Base-by-base conservation (phyloP, 2,113 vertebrate species). In the Ibidorhyncha struthersii region DNA sequence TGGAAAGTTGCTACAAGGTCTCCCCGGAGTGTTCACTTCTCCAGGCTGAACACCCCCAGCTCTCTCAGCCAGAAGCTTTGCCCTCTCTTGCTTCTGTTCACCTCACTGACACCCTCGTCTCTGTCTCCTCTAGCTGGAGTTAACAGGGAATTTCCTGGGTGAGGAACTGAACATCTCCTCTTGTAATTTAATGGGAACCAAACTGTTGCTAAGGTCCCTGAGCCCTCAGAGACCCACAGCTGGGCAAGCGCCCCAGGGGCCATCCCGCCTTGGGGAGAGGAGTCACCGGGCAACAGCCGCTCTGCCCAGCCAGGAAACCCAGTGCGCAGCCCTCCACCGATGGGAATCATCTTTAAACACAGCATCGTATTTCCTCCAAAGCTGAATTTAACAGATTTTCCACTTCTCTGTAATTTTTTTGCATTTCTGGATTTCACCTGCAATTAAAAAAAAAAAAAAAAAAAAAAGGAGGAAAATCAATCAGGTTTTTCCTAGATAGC, bases 141-240 rank as follows among this genome's bases (percentile, higher is more conserved):
- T 41, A 58, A 1, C 13, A 1, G 69, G 59, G 59, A 43, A 18
- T 41, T 38, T 8, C 30, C 47, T 12, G 23, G 36, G 15, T 9
- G 38, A 50, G n/a, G 43, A n/a, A 11, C 2, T 4, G 14, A 7
- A 0, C 22, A 2, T 16, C 7, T 2, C 6, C 13, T 9, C 6
- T 3, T 1, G 8, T 1, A 45, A 7, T 52, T 58, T 7, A 19
- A n/a, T 2, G 7, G 30, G 10, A 21, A 38, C 19, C 15, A 15
- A 32, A 4, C 1, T 1, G 12, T 3, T n/a, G 34, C 29, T 29
- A 25, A 26, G 0, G 1, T 34, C 36, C 34, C 21, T 2, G 63
- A 40, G 30, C 29, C 27, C 34, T 14, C 56, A 5, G 38, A 20
- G 30, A 36, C 20, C 41, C 11, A 1, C 4, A 21, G 56, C 50